A percentile compares a stretch with the other conserved stretches of the same genome.
phyloP scores from a whole-genome alignment of 2,888 invertebrate species.

The Dryocosmus kuriphilus region DNA sequence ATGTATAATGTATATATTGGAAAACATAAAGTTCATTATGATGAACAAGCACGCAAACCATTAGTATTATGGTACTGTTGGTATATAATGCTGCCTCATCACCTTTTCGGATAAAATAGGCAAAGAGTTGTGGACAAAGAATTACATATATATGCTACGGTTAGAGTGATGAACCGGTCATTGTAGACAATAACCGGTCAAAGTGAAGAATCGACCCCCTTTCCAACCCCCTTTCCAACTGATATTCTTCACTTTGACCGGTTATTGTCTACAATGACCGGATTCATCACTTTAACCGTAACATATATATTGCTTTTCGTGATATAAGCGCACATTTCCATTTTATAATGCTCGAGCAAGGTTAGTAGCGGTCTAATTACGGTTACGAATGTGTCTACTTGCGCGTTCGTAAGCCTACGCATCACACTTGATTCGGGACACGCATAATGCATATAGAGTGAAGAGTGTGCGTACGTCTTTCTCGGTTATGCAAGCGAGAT shows the following conservation, averaged over 20 bases:
- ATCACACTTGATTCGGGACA: neutral
- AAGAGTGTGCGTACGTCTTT: neutral
- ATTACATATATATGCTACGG: too few species aligned
- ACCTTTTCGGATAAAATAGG: neutral
- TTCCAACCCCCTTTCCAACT: too few species aligned
- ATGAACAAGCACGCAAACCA: too few species aligned
- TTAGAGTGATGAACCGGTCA: too few species aligned
- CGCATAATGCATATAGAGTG: constrained; percentile 10
- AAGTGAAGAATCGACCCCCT: too few species aligned
- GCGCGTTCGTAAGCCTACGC: neutral
- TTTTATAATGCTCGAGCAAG: constrained; percentile 8
- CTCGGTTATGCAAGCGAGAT: constrained; percentile 3
- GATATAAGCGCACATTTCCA: constrained; percentile 8
- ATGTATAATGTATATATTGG: too few species aligned
- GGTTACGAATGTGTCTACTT: neutral
- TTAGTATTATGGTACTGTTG: too few species aligned
- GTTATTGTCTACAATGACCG: too few species aligned
- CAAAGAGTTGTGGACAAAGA: neutral
- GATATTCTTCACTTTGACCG: too few species aligned
- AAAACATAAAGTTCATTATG: too few species aligned
- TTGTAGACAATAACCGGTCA: too few species aligned
- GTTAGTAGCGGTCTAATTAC: neutral
- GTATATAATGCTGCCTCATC: neutral
- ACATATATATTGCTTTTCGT: neutral
- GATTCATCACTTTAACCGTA: too few species aligned